Percentiles rank a stretch among this genome's conserved stretches.
Evolutionary conservation across 2,113 vertebrate genomes (phyloP).

Genomic region (Dasyprocta punctata): DNA sequence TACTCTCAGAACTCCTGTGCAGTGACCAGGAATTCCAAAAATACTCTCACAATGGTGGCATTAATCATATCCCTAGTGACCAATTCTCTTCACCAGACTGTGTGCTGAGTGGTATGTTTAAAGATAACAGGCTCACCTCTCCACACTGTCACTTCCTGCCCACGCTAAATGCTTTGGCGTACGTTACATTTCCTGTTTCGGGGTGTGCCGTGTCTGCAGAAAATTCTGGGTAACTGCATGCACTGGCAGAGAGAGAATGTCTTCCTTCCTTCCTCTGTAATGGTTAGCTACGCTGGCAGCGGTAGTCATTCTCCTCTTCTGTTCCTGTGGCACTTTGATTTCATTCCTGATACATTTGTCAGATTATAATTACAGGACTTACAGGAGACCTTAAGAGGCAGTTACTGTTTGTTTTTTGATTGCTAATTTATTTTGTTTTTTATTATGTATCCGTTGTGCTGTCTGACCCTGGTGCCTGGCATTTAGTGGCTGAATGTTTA

Average conservation of each 20-base stretch:
- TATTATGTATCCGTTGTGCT: neutral
- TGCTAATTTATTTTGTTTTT: neutral
- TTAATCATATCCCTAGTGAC: neutral
- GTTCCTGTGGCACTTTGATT: neutral
- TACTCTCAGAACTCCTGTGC: neutral
- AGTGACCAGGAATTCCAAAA: slow-evolving; percentile 4
- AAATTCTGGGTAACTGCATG: slow-evolving; percentile 20
- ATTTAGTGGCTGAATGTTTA: neutral
- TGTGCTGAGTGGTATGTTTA: neutral
- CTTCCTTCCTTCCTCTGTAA: slow-evolving; percentile 32
- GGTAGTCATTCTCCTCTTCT: neutral
- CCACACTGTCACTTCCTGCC: neutral
- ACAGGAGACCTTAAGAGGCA: neutral
- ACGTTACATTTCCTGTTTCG: slow-evolving; percentile 52
- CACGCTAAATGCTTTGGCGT: neutral
- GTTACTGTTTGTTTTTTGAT: neutral
- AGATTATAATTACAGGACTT: neutral
- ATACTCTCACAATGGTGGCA: neutral
- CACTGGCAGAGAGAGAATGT: neutral
- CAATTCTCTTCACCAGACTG: neutral
- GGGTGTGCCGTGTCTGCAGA: neutral
- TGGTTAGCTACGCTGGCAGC: neutral
- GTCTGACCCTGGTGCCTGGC: neutral
- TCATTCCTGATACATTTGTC: slow-evolving; percentile 18
- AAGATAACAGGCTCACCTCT: slow-evolving; percentile 40